A percentile compares a stretch with the other conserved stretches of the same genome.
phyloP scores from a whole-genome alignment of 2,888 invertebrate genomes.

The Mantis religiosa region DNA sequence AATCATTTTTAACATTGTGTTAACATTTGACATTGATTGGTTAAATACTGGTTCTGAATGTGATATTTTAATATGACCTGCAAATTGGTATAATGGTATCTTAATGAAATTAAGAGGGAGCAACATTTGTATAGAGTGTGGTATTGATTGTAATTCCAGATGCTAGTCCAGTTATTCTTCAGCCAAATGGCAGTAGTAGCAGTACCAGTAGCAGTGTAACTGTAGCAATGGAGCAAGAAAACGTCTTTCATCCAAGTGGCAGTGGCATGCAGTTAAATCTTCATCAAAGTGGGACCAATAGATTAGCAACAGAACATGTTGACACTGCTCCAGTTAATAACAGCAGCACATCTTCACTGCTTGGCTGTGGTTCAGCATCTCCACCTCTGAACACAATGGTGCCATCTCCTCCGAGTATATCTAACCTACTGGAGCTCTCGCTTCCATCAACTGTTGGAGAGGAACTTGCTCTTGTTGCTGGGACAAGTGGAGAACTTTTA shows the following conservation, averaged over 20 bases:
- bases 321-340: not conserved
- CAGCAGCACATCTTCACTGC: not conserved
- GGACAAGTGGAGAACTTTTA: not conserved
- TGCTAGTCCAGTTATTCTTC: not conserved
- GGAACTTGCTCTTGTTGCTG: slow-evolving; percentile 2
- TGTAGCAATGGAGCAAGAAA: not conserved
- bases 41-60: too few relatives aligned
- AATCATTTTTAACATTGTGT: too few relatives aligned
- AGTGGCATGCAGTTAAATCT: not conserved
- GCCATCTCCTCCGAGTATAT: slow-evolving; percentile 30
- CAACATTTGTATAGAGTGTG: not conserved
- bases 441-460: slow-evolving; percentile 12
- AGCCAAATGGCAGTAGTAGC: not conserved
- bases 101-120: not conserved
- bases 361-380: not conserved
- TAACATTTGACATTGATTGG: too few relatives aligned
- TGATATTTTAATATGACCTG: not conserved
- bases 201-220: not conserved
- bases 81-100: not conserved
- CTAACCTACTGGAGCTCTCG: slow-evolving; percentile 28
- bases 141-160: not conserved
- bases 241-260: not conserved
- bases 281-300: not conserved
- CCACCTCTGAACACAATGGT: not conserved
- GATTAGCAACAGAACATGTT: not conserved